Evolutionary conservation across 2,113 vertebrate species (phyloP).

Genomic region (Pollachius pollachius): DNA sequence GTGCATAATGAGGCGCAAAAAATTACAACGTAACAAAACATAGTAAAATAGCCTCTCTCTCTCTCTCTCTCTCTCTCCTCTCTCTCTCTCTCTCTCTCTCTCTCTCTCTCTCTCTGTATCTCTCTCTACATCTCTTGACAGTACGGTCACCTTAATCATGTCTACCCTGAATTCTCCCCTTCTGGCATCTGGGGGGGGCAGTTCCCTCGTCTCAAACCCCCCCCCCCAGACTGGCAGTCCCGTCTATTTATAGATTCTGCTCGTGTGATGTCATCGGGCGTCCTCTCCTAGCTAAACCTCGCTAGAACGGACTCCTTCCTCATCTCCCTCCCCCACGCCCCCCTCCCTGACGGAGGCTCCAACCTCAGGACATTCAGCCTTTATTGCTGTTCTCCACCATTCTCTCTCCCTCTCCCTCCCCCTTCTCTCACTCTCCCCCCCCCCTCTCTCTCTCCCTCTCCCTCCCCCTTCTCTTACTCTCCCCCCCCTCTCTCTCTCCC

Average conservation of each 20-base stretch:
- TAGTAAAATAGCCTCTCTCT: neutral
- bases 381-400: neutral
- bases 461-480: slow-evolving; percentile 8
- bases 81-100: slow-evolving; percentile 3
- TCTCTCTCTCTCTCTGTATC: no score
- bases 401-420: slow-evolving; percentile 15
- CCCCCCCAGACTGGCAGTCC: slow-evolving; percentile 32
- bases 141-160: slow-evolving; percentile 43
- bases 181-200: slow-evolving; percentile 26
- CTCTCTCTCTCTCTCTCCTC: slow-evolving; percentile 12
- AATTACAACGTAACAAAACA: no score
- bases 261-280: slow-evolving; percentile 62
- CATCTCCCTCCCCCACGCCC: slow-evolving; percentile 51
- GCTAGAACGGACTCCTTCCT: slow-evolving; percentile 63
- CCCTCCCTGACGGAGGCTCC: slow-evolving; percentile 60
- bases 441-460: no score
- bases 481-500: slow-evolving; percentile 9
- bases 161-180: slow-evolving; percentile 41
- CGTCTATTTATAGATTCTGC: slow-evolving; percentile 54
- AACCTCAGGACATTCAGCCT: slow-evolving; percentile 46
- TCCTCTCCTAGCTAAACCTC: slow-evolving; percentile 47
- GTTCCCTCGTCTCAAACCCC: slow-evolving; percentile 25
- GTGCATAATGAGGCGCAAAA: no score
- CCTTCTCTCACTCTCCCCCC: no score
- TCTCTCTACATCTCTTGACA: slow-evolving; percentile 7